These are phyloP conservation scores for Microhierax caerulescens DNA, from an alignment of 2,797 vertebrate genomes.

Conservation along the genomic window DNA sequence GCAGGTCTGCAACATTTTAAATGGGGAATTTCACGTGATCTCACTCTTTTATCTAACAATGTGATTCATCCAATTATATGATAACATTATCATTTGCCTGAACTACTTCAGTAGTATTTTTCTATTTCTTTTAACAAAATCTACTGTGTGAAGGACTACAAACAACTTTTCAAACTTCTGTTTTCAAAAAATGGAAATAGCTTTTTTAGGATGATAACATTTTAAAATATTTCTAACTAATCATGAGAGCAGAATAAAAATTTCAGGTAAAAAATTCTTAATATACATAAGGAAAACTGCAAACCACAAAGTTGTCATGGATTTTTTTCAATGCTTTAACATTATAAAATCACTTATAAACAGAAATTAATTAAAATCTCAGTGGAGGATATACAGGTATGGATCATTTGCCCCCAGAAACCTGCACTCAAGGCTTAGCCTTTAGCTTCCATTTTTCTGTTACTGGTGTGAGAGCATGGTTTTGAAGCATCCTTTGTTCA, in stretches of 20 bases:
- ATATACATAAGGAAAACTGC: neutral
- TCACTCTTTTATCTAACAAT: neutral
- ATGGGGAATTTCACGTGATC: neutral
- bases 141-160: neutral
- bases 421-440: conserved; percentile 72
- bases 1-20: neutral
- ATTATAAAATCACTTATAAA: neutral
- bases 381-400: neutral
- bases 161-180: neutral
- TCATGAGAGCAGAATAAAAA: neutral
- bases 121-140: neutral
- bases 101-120: neutral
- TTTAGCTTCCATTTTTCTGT: neutral
- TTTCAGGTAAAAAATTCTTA: neutral
- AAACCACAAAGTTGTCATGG: neutral
- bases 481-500: neutral
- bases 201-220: neutral
- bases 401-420: neutral
- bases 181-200: neutral
- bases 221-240: neutral
- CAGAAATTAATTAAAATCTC: neutral
- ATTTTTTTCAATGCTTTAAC: neutral
- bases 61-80: neutral
- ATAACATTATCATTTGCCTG: neutral
- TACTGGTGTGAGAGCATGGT: neutral